These are phyloP conservation scores for Acanthisitta chloris DNA, from an alignment of 2,113 vertebrate genomes.

Conservation along the genomic window DNA sequence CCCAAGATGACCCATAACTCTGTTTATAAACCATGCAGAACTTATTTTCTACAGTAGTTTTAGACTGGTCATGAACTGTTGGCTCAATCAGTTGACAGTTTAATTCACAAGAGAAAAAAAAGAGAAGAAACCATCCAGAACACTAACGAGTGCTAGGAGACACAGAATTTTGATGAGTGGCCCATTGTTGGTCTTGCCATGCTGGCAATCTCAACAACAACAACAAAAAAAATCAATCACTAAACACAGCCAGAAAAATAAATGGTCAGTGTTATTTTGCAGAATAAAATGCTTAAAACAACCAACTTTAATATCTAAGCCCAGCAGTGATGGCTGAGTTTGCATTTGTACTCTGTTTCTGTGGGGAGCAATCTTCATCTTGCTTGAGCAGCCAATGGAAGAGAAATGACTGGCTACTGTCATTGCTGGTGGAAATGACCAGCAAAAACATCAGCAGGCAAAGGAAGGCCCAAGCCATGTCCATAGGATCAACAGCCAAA, in stretches of 20 bases:
- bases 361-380: background rate
- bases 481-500: background rate
- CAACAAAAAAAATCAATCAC: background rate
- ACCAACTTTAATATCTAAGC: background rate
- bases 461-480: background rate
- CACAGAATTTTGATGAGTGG: background rate
- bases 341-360: background rate
- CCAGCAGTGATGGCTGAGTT: background rate
- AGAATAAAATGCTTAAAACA: background rate
- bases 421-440: background rate
- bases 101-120: background rate
- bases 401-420: background rate
- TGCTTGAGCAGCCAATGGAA: background rate
- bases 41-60: background rate
- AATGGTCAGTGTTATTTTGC: background rate
- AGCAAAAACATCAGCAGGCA: background rate
- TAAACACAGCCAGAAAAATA: background rate
- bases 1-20: background rate
- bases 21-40: background rate
- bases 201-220: background rate
- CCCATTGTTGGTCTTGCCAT: background rate
- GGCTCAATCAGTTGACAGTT: background rate
- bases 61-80: background rate
- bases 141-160: background rate
- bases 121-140: background rate